Base-by-base conservation (phyloP, 2,888 invertebrate genomes). In the Drosophila incognita region DNA sequence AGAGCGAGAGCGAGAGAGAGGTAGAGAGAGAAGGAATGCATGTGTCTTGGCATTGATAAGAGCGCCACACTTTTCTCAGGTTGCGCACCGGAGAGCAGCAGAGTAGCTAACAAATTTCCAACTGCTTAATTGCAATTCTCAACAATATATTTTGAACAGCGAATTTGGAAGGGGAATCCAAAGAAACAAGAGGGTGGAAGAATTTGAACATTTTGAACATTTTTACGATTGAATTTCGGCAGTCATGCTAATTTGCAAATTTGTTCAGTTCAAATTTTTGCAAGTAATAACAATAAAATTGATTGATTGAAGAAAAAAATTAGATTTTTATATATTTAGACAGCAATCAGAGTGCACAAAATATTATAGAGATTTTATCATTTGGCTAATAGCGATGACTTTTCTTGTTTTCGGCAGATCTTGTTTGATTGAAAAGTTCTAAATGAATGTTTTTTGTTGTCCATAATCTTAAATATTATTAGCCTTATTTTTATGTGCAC, bases 31-130 rank as follows among this genome's bases (percentile, higher is more conserved):
- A 36, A 24, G 15, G 33, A 3, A 33, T 18, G 33, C 46, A 11
- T 15, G 29, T 1, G 6, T 21, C 29, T 40, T 60, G 52, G 48
- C 61, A 60, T 67, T 78, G 74, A 65, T 74, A 75, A 74, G 67
- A 78, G 79, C 18, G 35, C 27, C 21, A 11, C 27, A 35, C 33
- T 31, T 29, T 48, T 46, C 46, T 35, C 29, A 40, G 15, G 15
- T 57, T 57, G 57, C 31, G 42, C n/a, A 0, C 29, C 29, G 56
- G 40, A 56, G 53, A 53, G 35, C 21, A 53, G 36, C 29, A 21
- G 21, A 40, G 11, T 10, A 21, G 27, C 27, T 8, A 57, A 57
- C 38, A 31, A 21, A 35, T 27, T 21, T 53, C 21, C 31, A 60
- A 21, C 15, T 31, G 57, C 42, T 57, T 29, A 42, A 42, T 29